phyloP scores from a whole-genome alignment of 2,113 vertebrate genomes.

The Melanotaenia duboulayi region DNA sequence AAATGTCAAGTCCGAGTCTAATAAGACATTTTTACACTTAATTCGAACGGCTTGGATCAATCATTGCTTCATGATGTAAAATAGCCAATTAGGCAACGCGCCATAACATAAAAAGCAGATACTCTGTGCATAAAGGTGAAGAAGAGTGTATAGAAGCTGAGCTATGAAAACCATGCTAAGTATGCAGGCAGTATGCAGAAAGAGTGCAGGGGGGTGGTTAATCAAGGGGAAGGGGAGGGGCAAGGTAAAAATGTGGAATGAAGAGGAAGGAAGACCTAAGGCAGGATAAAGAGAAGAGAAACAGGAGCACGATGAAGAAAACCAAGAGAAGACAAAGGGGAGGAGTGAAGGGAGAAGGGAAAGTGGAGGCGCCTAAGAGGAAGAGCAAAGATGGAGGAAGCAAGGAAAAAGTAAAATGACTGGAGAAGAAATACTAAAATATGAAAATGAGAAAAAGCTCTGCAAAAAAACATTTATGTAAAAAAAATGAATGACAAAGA shows the following conservation, averaged over 20 bases:
- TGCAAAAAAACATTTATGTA: background rate
- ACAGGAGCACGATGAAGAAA: background rate
- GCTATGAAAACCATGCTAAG: conserved; percentile 54
- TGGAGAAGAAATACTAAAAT: conserved; percentile 1
- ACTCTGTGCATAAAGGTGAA: background rate
- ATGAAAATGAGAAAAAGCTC: background rate
- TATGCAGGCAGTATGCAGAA: conserved; percentile 37
- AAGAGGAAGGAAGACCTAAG: conserved; percentile 15
- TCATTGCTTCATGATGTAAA: background rate
- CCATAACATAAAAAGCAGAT: background rate
- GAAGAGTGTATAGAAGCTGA: conserved; percentile 16
- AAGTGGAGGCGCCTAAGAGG: background rate
- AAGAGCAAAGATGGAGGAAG: background rate
- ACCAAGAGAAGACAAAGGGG: conserved; percentile 10
- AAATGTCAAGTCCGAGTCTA: too few relatives aligned
- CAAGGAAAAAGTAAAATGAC: background rate
- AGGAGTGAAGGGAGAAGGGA: conserved; percentile 5
- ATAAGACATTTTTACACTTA: background rate
- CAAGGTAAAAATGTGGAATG: conserved; percentile 20
- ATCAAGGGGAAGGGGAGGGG: conserved; percentile 23
- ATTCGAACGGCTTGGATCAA: background rate
- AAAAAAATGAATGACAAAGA: background rate
- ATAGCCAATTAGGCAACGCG: background rate
- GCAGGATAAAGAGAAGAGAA: conserved; percentile 15
- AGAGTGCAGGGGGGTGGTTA: conserved; percentile 8